phyloP scores from a whole-genome alignment of 2,113 vertebrate genomes.

The Hypomesus transpacificus region DNA sequence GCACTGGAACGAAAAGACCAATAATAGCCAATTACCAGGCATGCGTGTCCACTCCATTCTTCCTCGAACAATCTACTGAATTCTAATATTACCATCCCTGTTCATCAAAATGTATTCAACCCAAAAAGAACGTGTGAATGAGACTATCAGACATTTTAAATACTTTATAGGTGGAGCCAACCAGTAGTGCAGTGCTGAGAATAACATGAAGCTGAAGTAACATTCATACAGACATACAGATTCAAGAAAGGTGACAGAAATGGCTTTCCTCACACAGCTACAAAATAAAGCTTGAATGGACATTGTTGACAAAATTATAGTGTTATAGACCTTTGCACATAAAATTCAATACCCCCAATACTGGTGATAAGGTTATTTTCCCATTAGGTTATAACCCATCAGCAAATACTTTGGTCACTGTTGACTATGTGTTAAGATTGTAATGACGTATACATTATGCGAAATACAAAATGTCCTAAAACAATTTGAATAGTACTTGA shows the following conservation, averaged over 20 bases:
- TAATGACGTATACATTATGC: conserved; percentile 25
- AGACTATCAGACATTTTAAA: conserved; percentile 22
- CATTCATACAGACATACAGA: conserved; percentile 38
- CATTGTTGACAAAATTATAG: conserved; percentile 43
- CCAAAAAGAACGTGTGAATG: conserved; percentile 16
- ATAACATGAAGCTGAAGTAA: conserved; percentile 32
- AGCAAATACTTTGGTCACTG: conserved; percentile 47
- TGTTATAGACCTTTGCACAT: conserved; percentile 49
- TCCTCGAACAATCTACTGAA: conserved; percentile 17
- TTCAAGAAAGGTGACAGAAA: conserved; percentile 9
- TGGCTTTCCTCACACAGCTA: conserved; percentile 1
- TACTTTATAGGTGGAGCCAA: conserved; percentile 20
- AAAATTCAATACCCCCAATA: conserved; percentile 50
- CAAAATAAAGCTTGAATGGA: not conserved
- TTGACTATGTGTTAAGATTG: conserved; percentile 40
- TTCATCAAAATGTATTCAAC: conserved; percentile 21
- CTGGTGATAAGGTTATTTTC: conserved; percentile 37
- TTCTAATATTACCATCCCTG: conserved; percentile 14
- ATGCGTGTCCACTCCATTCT: conserved; percentile 28
- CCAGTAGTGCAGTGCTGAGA: conserved; percentile 39
- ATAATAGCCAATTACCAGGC: conserved; percentile 27
- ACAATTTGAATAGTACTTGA: conserved; percentile 4
- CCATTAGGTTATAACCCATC: conserved; percentile 23
- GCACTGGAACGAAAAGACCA: conserved; percentile 50
- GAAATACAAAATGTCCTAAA: conserved; percentile 33